Percentiles rank a stretch among this genome's conserved stretches.
phyloP scores from a whole-genome alignment of 2,113 vertebrate genomes.

The Salvelinus namaycush region DNA sequence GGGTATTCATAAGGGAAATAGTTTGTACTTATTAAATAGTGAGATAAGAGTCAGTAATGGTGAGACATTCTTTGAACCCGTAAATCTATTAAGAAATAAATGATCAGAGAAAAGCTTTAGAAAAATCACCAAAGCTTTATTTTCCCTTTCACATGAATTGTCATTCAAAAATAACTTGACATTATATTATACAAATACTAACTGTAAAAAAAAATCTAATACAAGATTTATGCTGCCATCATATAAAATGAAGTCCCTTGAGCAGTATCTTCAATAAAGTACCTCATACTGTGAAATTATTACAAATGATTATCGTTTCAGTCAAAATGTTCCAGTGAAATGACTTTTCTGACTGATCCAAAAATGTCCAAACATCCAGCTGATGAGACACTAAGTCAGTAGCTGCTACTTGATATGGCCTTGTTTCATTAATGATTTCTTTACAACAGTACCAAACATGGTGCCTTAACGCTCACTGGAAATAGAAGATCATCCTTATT shows the following conservation, averaged over 20 bases:
- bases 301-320: background rate
- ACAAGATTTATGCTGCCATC: background rate
- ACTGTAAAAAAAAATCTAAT: background rate
- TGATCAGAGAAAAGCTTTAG: background rate
- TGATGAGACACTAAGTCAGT: background rate
- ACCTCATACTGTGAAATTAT: background rate
- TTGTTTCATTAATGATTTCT: background rate
- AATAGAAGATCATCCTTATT: background rate
- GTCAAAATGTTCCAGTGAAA: conserved; percentile 6
- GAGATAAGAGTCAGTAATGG: background rate
- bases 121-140: background rate
- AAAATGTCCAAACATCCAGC: background rate
- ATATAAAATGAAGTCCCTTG: background rate
- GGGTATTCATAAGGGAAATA: background rate
- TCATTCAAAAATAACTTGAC: background rate
- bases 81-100: background rate
- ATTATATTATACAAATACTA: background rate
- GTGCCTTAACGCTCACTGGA: background rate
- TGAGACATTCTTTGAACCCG: too few relatives aligned
- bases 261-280: background rate
- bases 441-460: background rate
- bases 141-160: background rate
- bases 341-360: background rate
- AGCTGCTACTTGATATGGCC: background rate
- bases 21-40: background rate